Conservation (phyloP, 2,113 vertebrate species). For the Brachyhypopomus gauderio region DNA sequence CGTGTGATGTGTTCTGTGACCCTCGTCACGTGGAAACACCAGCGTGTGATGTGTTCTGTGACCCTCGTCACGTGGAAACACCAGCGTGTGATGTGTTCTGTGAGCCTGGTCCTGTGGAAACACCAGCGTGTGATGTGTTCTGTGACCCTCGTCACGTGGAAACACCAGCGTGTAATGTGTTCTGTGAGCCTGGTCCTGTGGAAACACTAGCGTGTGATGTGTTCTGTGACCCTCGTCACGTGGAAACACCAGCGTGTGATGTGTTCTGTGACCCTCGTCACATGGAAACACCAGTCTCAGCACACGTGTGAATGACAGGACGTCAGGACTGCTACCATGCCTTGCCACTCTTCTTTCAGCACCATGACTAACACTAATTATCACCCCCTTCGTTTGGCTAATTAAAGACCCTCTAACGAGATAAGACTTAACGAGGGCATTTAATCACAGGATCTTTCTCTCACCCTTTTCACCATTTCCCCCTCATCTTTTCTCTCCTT, state of each 20-base stretch:
- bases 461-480: not conserved
- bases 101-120: no score
- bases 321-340: slow-evolving; percentile 6
- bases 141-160: no score
- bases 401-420: slow-evolving; percentile 51
- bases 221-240: no score
- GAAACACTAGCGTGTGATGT: no score
- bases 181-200: no score
- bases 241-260: not conserved
- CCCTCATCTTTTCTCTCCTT: slow-evolving; percentile 27
- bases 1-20: no score
- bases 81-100: no score
- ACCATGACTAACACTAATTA: slow-evolving; percentile 58
- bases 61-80: not conserved
- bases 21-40: no score
- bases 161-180: no score
- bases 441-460: slow-evolving; percentile 28
- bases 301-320: slow-evolving; percentile 43
- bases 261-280: not conserved
- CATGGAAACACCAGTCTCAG: not conserved
- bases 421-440: slow-evolving; percentile 38
- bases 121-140: no score
- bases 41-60: not conserved
- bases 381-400: slow-evolving; percentile 50
- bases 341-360: slow-evolving; percentile 33